A percentile compares a stretch with the other conserved stretches of the same genome.
phyloP scores from a whole-genome alignment of 1,140 invertebrate genomes.

The Halesus radiatus region DNA sequence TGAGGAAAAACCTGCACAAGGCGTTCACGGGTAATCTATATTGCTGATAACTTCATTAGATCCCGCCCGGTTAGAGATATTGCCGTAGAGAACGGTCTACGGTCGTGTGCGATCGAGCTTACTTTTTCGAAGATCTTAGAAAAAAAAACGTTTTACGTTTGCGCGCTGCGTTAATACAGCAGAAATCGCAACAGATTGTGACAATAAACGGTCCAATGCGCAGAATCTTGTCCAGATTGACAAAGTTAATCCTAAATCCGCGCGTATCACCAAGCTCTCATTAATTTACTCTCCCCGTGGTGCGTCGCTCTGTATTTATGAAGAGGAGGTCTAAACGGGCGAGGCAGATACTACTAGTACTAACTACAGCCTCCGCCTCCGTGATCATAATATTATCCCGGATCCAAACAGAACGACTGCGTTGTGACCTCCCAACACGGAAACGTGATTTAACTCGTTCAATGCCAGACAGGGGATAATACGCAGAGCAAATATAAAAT shows the following conservation, averaged over 20 bases:
- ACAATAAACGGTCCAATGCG: no score
- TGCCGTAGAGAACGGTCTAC: no score
- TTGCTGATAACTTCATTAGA: no score
- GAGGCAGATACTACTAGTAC: background rate
- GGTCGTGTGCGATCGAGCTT: no score
- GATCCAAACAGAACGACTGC: background rate
- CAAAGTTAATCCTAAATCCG: background rate
- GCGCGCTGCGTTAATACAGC: no score
- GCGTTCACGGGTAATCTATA: no score
- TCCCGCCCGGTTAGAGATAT: no score
- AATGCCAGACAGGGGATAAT: background rate
- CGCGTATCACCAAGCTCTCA: background rate
- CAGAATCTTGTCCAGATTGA: background rate
- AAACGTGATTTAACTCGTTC: background rate
- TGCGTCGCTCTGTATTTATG: constrained; percentile 16
- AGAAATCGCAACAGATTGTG: no score
- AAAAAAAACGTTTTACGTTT: no score
- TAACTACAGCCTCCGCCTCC: background rate
- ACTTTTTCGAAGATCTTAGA: no score
- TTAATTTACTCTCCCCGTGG: background rate
- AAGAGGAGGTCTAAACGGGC: constrained; percentile 8
- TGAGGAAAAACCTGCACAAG: no score
- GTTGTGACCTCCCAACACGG: background rate
- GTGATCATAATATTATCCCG: background rate
- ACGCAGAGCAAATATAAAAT: no score